These are phyloP conservation scores for Camarhynchus parvulus DNA, from an alignment of 2,113 vertebrate genomes.

Conservation along the genomic window DNA sequence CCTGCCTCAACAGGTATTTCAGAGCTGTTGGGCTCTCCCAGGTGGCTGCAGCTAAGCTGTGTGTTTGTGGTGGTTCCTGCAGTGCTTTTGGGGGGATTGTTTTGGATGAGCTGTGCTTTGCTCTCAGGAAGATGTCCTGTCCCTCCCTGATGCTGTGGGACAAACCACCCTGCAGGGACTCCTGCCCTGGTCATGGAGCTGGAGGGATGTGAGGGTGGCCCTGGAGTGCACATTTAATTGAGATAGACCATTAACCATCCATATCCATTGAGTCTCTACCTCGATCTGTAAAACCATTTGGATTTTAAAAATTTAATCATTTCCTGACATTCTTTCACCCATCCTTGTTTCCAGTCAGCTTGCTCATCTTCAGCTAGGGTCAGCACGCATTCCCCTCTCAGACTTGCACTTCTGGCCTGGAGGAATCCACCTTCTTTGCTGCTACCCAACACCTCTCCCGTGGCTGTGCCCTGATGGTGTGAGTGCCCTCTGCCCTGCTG, in stretches of 20 bases:
- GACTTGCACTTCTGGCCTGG: background rate
- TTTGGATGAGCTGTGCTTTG: background rate
- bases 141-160: background rate
- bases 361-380: background rate
- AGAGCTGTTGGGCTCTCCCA: background rate
- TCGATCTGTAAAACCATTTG: background rate
- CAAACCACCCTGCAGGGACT: background rate
- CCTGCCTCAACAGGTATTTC: background rate
- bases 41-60: background rate
- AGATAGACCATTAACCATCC: background rate
- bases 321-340: background rate
- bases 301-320: background rate
- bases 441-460: background rate
- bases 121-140: background rate
- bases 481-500: background rate
- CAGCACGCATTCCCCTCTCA: background rate
- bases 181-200: background rate
- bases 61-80: background rate
- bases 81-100: background rate
- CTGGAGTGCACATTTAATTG: rapidly evolving
- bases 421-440: background rate
- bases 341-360: background rate
- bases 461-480: background rate
- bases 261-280: background rate
- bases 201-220: background rate